Evolutionary conservation across 2,888 invertebrate species (phyloP), one percentile per base, ranked within the genome.

Genomic region (Fabriciana adippe): DNA sequence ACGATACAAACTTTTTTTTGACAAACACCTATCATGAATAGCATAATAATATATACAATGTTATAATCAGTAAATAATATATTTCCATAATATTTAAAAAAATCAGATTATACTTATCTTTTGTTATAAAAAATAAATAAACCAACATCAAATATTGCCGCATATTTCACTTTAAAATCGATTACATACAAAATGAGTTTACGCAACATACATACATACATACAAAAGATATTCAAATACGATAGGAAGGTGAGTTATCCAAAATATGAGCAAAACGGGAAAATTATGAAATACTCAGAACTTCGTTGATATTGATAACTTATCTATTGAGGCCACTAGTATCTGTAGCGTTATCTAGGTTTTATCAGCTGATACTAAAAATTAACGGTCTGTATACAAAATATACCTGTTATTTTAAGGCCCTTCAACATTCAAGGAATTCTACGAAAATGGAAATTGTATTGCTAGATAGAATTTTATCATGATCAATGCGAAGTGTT

Each of bases 281-380:
- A 77, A 81, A 76, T 75, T 70, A 71, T 68, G 72, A 73, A 69
- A 73, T 69, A 73, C 64, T 54, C 68, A 71, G 72, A 73, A 70
- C 70, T 81, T 50, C 54, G 59, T 64, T 64, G 53, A 65, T 61
- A 65, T 61, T 71, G 69, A 71, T 72, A 70, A 71, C 64, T 79
- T 80, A 88, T 88, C 87, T 82, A 87, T 82, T 75, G 84, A 82
- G 86, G 87, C 73, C 81, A 80, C 72, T 70, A 73, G 78, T 85
- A 86, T 86, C 85, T 70, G 70, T 81, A 82, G 81, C 80, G 82
- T 82, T 87, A 85, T 82, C 81, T 83, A 79, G 75, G 78, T 78
- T 75, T 78, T 83, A 85, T 85, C 83, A 75, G 74, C 76, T 76
- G 79, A 79, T 72, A 76, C 68, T 51, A 56, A 55, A 56, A 50